phyloP scores from a whole-genome alignment of 2,113 vertebrate genomes.

The Saccopteryx leptura region DNA sequence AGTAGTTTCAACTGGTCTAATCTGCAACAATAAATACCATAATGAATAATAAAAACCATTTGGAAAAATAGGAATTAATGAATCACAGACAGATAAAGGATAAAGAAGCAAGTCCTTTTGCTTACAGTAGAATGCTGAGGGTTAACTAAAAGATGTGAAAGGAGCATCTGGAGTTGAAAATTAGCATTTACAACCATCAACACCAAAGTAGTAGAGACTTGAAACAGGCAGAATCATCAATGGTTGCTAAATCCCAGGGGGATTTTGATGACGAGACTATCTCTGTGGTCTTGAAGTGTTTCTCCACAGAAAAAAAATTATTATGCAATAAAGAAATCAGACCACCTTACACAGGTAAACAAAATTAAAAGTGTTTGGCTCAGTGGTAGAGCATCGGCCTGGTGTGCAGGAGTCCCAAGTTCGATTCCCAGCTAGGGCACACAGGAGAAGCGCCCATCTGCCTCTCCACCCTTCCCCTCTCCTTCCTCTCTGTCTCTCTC shows the following conservation, averaged over 20 bases:
- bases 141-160: not conserved
- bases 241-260: not conserved
- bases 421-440: no score
- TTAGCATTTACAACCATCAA: not conserved
- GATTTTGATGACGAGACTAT: constrained; percentile 54
- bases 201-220: not conserved
- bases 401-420: no score
- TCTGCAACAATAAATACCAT: not conserved
- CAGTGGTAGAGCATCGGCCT: no score
- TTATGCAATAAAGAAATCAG: not conserved
- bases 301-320: not conserved
- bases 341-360: not conserved
- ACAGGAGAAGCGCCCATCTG: no score
- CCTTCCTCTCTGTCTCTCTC: no score
- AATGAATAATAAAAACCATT: constrained; percentile 16
- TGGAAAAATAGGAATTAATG: not conserved
- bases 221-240: constrained; percentile 2
- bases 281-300: not conserved
- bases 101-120: not conserved
- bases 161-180: not conserved
- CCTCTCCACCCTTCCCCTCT: no score
- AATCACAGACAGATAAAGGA: not conserved
- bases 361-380: not conserved
- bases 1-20: not conserved
- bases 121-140: not conserved